Evolutionary conservation across 2,888 invertebrate genomes (phyloP).

Genomic region (Eupelmus urozonus): DNA sequence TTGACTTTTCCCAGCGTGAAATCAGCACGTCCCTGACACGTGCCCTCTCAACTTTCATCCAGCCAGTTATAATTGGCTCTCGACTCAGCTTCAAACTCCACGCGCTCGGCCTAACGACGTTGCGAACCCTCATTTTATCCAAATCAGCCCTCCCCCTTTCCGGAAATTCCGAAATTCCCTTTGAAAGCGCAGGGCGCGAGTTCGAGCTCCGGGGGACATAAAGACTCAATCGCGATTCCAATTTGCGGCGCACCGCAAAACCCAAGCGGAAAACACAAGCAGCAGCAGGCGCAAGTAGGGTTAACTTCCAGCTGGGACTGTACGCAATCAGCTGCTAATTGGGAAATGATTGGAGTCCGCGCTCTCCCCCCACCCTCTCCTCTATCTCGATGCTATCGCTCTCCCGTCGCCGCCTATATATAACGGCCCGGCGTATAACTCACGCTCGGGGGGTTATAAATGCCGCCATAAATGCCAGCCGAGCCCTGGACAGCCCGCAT

Average conservation of each 20-base stretch:
- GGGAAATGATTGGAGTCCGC: slow-evolving; percentile 73
- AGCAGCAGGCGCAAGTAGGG: not conserved
- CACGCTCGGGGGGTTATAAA: slow-evolving; percentile 60
- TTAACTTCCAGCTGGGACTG: slow-evolving; percentile 10
- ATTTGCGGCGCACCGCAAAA: not conserved
- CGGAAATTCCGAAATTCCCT: no score
- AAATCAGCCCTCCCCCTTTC: not conserved
- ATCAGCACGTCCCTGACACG: no score
- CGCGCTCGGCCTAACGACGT: no score
- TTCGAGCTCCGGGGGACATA: not conserved
- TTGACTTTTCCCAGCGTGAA: no score
- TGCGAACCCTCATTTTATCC: not conserved
- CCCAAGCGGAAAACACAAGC: not conserved
- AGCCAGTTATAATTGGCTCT: no score
- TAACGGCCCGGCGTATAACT: not conserved
- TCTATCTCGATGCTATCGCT: not conserved
- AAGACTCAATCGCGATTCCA: not conserved
- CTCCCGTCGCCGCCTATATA: slow-evolving; percentile 61
- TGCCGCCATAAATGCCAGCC: slow-evolving; percentile 66
- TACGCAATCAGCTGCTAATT: slow-evolving; percentile 75
- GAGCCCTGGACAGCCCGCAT: slow-evolving; percentile 38
- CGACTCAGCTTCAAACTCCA: no score
- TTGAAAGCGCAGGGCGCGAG: not conserved
- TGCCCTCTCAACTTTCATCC: no score
- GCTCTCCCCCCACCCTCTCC: not conserved